These are phyloP conservation scores for Phataginus tricuspis DNA, from an alignment of 2,797 vertebrate species.

Conservation along the genomic window DNA sequence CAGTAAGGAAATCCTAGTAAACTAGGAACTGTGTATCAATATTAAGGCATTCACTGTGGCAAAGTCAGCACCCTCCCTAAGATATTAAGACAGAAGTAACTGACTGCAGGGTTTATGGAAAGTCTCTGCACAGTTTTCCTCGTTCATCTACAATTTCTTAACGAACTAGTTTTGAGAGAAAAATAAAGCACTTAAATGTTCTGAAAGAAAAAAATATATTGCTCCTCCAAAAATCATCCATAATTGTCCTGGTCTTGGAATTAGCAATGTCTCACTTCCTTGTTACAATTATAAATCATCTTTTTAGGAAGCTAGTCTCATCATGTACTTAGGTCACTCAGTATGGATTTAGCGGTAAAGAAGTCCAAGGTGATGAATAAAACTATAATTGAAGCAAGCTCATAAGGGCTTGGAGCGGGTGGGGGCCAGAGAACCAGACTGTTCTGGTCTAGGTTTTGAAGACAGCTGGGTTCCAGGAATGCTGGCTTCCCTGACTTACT, in stretches of 20 bases:
- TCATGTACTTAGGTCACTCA: neutral
- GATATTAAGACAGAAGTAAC: neutral
- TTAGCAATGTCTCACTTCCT: neutral
- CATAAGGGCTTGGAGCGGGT: too few relatives aligned
- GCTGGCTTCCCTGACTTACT: too few relatives aligned
- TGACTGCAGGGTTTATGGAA: neutral
- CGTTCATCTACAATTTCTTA: neutral
- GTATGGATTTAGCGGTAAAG: neutral
- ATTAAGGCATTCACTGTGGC: neutral
- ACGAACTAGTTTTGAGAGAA: neutral
- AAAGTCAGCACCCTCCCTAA: too few relatives aligned
- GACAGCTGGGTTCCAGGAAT: neutral
- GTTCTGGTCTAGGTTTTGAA: neutral
- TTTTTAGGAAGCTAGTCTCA: neutral
- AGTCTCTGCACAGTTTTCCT: neutral
- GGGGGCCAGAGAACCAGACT: too few relatives aligned
- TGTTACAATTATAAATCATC: neutral
- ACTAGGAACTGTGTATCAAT: neutral
- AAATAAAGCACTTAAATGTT: too few relatives aligned
- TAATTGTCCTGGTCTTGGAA: neutral
- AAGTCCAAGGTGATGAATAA: neutral
- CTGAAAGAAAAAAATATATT: neutral
- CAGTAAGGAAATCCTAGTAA: neutral
- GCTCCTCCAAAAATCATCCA: too few relatives aligned
- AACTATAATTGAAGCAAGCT: neutral